Conservation (phyloP, 2,888 invertebrate species). For the Drosophila aldrichi region DNA sequence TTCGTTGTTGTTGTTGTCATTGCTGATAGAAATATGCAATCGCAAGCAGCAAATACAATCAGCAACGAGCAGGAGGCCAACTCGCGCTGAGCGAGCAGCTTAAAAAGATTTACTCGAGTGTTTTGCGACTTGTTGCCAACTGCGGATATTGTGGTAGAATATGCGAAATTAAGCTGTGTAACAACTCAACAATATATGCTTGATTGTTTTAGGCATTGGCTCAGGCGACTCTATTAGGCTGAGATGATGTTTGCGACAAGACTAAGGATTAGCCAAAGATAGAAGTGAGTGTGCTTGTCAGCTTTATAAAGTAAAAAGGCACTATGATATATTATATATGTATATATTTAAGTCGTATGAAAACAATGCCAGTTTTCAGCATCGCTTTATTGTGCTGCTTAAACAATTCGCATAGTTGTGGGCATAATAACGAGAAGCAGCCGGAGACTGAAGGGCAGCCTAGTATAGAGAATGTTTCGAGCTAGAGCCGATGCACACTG, state of each 20-base stretch:
- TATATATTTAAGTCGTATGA: not conserved
- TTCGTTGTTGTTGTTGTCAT: conserved; percentile 3
- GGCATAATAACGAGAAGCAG: conserved; percentile 13
- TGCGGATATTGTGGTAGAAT: not conserved
- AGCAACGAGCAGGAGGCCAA: conserved; percentile 38
- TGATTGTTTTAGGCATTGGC: conserved; percentile 8
- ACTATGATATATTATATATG: not conserved
- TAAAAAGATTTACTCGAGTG: conserved; percentile 12
- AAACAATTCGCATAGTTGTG: conserved; percentile 19
- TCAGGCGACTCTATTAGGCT: not conserved
- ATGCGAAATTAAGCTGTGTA: conserved; percentile 1
- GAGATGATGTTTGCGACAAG: not conserved
- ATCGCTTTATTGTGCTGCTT: conserved; percentile 11
- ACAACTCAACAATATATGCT: not conserved
- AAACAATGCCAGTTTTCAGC: not conserved
- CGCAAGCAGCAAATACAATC: conserved; percentile 62
- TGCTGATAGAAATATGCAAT: conserved; percentile 56
- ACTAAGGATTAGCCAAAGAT: not conserved
- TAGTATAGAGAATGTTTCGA: not conserved
- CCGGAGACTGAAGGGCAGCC: no score
- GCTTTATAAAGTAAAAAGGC: not conserved
- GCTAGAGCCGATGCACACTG: not conserved
- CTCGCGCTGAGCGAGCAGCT: conserved; percentile 13
- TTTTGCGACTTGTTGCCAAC: conserved; percentile 15
- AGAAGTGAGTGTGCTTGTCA: not conserved